These are phyloP conservation scores for Hystrix cristata DNA, from an alignment of 2,113 vertebrate genomes.

Conservation along the genomic window DNA sequence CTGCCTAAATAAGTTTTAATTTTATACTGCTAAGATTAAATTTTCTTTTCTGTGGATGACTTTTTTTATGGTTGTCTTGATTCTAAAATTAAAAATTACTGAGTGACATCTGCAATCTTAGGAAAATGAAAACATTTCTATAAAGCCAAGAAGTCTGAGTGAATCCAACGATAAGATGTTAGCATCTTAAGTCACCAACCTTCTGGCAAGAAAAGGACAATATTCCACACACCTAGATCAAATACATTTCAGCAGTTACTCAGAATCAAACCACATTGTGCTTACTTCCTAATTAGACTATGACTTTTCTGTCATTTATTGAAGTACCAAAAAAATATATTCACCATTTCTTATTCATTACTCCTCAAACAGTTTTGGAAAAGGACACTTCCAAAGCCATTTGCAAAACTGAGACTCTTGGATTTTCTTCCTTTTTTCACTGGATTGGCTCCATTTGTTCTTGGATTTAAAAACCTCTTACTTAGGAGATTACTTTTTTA, in stretches of 20 bases:
- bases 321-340: background rate
- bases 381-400: background rate
- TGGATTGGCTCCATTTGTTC: background rate
- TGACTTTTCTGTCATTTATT: background rate
- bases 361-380: background rate
- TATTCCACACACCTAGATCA: background rate
- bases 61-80: background rate
- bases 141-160: background rate
- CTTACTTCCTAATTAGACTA: background rate
- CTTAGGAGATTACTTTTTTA: background rate
- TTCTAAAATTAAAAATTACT: conserved; percentile 8
- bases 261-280: background rate
- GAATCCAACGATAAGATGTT: background rate
- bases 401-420: no score
- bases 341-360: background rate
- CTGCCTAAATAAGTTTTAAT: background rate
- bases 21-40: background rate
- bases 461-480: background rate
- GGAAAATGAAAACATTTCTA: background rate
- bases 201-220: background rate
- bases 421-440: background rate
- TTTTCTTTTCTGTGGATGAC: background rate
- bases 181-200: background rate
- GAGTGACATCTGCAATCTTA: background rate
- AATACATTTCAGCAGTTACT: background rate